A percentile compares a stretch with the other conserved stretches of the same genome.
These are phyloP conservation scores for Bradynema listronoti DNA, from an alignment of 1,140 invertebrate genomes.

Conservation along the genomic window DNA sequence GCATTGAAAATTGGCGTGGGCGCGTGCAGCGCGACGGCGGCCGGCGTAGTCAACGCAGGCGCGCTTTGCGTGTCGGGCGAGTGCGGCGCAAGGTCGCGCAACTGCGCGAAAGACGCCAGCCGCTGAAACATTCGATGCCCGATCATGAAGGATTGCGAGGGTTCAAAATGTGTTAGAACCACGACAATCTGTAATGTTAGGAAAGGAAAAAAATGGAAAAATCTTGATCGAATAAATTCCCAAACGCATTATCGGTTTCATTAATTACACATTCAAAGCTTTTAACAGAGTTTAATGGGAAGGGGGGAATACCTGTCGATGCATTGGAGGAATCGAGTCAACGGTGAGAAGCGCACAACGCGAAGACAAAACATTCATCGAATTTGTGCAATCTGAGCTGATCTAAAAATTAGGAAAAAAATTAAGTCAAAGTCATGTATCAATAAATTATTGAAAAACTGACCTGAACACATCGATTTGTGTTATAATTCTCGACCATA, in stretches of 20 bases:
- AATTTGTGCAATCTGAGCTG: constrained; percentile 90
- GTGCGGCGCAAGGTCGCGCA: constrained; percentile 23
- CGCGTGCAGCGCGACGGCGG: constrained; percentile 23
- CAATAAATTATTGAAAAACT: neutral
- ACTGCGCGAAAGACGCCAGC: constrained; percentile 21
- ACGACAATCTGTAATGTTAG: constrained; percentile 26
- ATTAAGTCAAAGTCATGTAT: constrained; percentile 11
- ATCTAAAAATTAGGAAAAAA: constrained; percentile 65
- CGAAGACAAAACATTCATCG: constrained; percentile 91
- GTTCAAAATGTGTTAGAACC: constrained; percentile 43
- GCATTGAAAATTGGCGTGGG: constrained; percentile 25
- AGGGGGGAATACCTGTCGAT: constrained; percentile 78
- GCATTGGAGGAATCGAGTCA: constrained; percentile 85
- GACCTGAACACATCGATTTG: constrained; percentile 67
- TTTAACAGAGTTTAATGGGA: neutral
- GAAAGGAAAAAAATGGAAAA: neutral
- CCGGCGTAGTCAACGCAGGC: constrained; percentile 18
- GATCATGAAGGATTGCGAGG: constrained; percentile 31
- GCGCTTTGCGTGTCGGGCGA: constrained; percentile 22
- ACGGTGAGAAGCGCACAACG: constrained; percentile 79
- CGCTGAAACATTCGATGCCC: constrained; percentile 27
- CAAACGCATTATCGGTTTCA: neutral
- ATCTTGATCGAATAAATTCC: neutral
- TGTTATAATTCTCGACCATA: constrained; percentile 89
- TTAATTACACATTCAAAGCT: constrained; percentile 11